A percentile compares a stretch with the other conserved stretches of the same genome.
Evolutionary conservation across 2,888 invertebrate genomes (phyloP).

Genomic region (Himalopsyche anomala): DNA sequence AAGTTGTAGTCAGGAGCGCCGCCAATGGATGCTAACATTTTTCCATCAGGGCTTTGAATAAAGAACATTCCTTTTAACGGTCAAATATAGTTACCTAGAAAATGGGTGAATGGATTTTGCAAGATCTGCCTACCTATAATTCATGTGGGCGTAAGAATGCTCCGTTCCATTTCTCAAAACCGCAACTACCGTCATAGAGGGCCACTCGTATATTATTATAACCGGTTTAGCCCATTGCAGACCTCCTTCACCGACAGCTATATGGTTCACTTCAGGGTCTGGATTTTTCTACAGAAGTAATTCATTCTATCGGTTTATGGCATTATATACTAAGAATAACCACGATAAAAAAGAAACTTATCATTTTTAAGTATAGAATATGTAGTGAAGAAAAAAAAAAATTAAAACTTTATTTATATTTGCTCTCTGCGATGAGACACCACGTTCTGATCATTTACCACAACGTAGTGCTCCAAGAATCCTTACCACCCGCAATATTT

Average conservation of each 20-base stretch:
- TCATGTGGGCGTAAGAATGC: slow-evolving; percentile 83
- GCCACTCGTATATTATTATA: slow-evolving; percentile 91
- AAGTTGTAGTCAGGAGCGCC: slow-evolving; percentile 91
- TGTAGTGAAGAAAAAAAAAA: neutral
- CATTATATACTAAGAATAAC: too few species aligned
- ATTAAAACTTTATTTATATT: neutral
- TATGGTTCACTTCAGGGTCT: slow-evolving; percentile 77
- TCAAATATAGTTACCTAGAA: neutral
- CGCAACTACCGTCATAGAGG: slow-evolving; percentile 84
- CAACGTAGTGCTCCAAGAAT: too few species aligned
- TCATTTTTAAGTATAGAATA: too few species aligned
- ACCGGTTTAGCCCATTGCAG: slow-evolving; percentile 77
- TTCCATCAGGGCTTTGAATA: slow-evolving; percentile 83
- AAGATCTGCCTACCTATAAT: slow-evolving; percentile 79
- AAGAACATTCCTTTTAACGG: neutral
- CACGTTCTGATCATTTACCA: too few species aligned
- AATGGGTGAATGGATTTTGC: neutral
- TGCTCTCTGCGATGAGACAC: too few species aligned
- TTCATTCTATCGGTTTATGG: neutral
- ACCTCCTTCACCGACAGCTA: slow-evolving; percentile 88
- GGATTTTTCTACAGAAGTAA: slow-evolving; percentile 79
- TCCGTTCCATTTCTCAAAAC: slow-evolving; percentile 87
- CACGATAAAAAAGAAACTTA: too few species aligned
- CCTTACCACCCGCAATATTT: too few species aligned
- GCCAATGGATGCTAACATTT: slow-evolving; percentile 88